Conservation (phyloP, 1,140 invertebrate species). For the Heliconius melpomene region DNA sequence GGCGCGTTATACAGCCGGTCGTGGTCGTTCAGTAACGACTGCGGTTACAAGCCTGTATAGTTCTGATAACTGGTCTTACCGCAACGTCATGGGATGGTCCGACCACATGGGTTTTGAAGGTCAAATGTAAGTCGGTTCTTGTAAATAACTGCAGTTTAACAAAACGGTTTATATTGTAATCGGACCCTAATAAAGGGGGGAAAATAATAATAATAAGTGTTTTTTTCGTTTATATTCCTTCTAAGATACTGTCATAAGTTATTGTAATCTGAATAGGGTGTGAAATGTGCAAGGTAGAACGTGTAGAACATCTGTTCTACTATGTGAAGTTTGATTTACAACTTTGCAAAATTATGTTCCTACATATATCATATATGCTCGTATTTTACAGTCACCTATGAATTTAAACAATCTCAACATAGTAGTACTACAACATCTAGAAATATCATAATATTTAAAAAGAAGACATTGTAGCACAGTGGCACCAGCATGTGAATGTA, state of each 20-base stretch:
- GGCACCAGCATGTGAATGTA: no score
- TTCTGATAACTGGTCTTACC: slow-evolving; percentile 8
- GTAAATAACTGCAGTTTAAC: neutral
- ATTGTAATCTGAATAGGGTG: no score
- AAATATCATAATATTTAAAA: no score
- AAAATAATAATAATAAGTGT: neutral
- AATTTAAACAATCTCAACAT: neutral
- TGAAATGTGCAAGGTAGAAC: no score
- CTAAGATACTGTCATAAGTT: no score
- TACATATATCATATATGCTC: neutral
- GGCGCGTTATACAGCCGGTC: neutral
- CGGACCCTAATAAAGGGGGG: neutral
- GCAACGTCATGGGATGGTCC: neutral
- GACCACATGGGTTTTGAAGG: neutral
- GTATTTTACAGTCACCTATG: neutral
- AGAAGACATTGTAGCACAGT: no score
- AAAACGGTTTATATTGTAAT: neutral
- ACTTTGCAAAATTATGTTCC: neutral
- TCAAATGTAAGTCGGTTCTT: neutral
- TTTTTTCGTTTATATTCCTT: neutral
- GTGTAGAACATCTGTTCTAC: no score
- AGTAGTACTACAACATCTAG: neutral
- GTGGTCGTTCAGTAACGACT: neutral
- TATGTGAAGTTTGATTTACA: neutral
- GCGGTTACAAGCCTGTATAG: neutral